Conservation (phyloP, 2,888 invertebrate genomes). For the Lottia gigantea region DNA sequence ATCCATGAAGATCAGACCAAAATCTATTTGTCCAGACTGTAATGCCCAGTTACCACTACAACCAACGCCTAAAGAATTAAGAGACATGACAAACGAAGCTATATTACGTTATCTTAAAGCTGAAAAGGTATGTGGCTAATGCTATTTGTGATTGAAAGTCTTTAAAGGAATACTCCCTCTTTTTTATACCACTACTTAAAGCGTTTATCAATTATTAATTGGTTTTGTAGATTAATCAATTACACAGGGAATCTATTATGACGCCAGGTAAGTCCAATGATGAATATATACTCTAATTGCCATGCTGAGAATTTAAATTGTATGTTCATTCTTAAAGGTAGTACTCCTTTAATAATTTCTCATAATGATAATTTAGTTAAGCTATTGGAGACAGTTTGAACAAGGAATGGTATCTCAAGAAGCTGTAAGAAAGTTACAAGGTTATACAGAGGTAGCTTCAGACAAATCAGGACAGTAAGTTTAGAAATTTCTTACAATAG, state of each 20-base stretch:
- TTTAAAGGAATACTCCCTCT: no score
- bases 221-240: no score
- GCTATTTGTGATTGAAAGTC: no score
- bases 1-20: not conserved
- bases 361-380: conserved; percentile 55
- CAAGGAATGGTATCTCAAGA: conserved; percentile 75
- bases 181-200: no score
- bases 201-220: no score
- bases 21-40: conserved; percentile 71
- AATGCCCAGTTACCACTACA: conserved; percentile 72
- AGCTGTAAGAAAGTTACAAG: conserved; percentile 72
- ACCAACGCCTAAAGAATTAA: conserved; percentile 73
- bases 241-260: no score
- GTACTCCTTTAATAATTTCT: no score
- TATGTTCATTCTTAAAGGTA: no score
- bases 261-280: no score
- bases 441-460: conserved; percentile 60
- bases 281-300: no score
- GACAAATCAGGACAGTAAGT: conserved; percentile 51
- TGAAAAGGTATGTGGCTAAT: conserved; percentile 69
- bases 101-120: conserved; percentile 74
- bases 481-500: not conserved
- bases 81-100: conserved; percentile 74
- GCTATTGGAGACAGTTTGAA: conserved; percentile 75
- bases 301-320: no score